phyloP scores from a whole-genome alignment of 2,113 vertebrate species.

The Pseudopipra pipra region DNA sequence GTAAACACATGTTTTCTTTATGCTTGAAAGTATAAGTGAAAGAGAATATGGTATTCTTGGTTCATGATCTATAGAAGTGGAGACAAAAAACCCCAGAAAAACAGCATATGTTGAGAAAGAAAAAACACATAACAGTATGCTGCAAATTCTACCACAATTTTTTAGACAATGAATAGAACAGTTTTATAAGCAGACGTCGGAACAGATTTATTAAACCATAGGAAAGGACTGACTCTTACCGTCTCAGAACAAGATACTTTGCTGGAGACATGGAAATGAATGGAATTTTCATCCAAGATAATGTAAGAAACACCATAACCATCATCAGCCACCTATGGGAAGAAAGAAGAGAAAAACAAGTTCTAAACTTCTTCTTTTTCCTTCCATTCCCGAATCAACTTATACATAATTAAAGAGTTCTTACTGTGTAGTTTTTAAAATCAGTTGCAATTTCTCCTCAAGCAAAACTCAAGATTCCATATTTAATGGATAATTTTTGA shows the following conservation, averaged over 20 bases:
- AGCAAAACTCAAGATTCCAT: not conserved
- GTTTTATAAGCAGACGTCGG: not conserved
- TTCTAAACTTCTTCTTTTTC: not conserved
- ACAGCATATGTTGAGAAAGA: not conserved
- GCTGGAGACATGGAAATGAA: constrained; percentile 96
- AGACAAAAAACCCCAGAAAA: not conserved
- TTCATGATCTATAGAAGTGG: not conserved
- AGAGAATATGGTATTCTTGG: not conserved
- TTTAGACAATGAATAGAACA: not conserved
- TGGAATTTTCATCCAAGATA: constrained; percentile 85
- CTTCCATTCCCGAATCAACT: not conserved
- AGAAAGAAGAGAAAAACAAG: not conserved
- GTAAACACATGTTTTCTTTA: not conserved
- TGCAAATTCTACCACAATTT: not conserved
- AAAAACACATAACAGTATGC: not conserved
- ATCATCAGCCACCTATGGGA: constrained; percentile 89
- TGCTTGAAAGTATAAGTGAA: not conserved
- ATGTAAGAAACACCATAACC: constrained; percentile 98
- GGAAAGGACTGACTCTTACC: constrained; percentile 71
- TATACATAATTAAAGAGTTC: not conserved
- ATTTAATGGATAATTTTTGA: not conserved
- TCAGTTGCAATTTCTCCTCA: not conserved
- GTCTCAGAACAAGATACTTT: constrained; percentile 92
- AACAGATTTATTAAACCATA: not conserved
- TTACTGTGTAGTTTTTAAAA: not conserved